These are phyloP conservation scores for Theropithecus gelada DNA, from an alignment of 2,113 vertebrate genomes.

Conservation along the genomic window DNA sequence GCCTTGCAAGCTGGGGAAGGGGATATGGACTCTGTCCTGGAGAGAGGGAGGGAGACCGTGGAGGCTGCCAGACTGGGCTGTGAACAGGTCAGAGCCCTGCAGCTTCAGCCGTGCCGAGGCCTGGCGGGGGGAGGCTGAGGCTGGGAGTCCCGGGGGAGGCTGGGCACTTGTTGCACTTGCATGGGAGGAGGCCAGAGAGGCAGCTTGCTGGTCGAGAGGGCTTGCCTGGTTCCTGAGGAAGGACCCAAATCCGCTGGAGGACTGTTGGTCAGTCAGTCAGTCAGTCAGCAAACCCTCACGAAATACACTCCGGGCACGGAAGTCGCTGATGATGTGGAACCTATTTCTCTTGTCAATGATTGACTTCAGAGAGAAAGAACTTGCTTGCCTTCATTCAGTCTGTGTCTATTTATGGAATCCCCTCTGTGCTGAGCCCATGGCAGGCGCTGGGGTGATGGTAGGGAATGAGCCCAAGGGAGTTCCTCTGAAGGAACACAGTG, in stretches of 20 bases:
- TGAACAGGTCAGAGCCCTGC: background rate
- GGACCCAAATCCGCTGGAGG: background rate
- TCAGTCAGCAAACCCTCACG: background rate
- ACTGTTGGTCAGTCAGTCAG: background rate
- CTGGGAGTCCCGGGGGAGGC: background rate
- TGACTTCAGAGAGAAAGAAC: background rate
- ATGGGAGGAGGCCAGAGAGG: background rate
- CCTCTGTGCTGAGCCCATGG: background rate
- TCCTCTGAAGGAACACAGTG: background rate
- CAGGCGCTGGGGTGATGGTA: no score
- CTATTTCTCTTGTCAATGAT: background rate
- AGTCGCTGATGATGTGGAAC: background rate
- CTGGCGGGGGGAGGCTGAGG: background rate
- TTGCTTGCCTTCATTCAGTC: background rate
- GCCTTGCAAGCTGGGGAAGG: background rate
- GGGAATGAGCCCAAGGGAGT: background rate
- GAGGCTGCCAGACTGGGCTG: no score
- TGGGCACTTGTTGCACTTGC: background rate
- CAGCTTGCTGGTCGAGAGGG: background rate
- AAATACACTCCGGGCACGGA: background rate
- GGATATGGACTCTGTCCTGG: background rate
- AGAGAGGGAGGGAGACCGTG: background rate
- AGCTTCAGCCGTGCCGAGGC: no score
- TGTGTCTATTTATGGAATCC: accelerated
- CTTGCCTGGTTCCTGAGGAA: background rate